Base-by-base conservation (phyloP, 2,113 vertebrate genomes). In the Otolemur garnettii region DNA sequence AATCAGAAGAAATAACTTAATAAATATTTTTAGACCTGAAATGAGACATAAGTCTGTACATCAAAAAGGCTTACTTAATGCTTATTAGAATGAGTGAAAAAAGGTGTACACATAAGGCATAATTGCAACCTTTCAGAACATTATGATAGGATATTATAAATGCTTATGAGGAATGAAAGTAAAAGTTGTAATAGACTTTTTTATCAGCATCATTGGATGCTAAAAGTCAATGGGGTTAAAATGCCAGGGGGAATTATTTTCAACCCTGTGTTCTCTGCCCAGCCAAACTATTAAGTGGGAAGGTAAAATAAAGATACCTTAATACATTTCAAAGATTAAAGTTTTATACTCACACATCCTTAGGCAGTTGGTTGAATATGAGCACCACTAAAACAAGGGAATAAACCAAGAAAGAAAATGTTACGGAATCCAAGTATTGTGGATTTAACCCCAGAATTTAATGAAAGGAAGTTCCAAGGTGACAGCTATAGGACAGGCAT, bases 361-460 rank as follows among this genome's bases (percentile, higher is more conserved):
- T 24, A 69, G 45, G 68, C 59, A 92, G 55, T 94, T 94, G 64
- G 38, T 94, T 90, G 14, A 94, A n/a, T 7, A 42, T 87, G 17
- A 87, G 10, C 71, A 84, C 38, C 19, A 75, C 28, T 69, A 87
- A 80, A 87, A 83, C 22, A 74, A 89, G 72, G 38, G 22, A 74
- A 22, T 83, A 87, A 92, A 74, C 50, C 6, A 60, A 94, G 30
- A 94, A 94, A 94, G 72, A 77, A 94, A 86, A 95, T 62, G 24
- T 80, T 18, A 87, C 78, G 33, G 75, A 87, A 90, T 74, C 38
- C 7, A 57, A 57, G 14, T 90, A 71, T 83, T 55, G 38, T 92
- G 13, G 64, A 72, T 45, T 90, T 2, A 92, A 7, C 28, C 21
- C 28, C 72, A 17, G 19, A 83, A n/a, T 28, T 78, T 33, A 92